These are phyloP conservation scores for Clamator glandarius DNA, from an alignment of 2,797 vertebrate species.

Conservation along the genomic window DNA sequence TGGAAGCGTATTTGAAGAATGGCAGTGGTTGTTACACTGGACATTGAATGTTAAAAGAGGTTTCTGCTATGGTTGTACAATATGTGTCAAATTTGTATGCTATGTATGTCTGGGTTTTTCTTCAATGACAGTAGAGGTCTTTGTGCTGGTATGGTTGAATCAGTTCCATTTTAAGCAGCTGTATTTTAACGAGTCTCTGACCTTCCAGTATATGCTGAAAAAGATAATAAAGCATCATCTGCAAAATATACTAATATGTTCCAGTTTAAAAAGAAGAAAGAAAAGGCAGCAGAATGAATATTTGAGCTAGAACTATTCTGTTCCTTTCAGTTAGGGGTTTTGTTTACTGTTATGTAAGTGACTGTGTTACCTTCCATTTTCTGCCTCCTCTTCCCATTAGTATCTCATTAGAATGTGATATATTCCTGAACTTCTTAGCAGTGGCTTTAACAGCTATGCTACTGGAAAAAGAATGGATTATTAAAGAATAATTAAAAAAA, in stretches of 20 bases:
- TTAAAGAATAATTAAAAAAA: conserved; percentile 3
- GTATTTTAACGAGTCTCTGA: conserved; percentile 51
- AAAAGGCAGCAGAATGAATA: neutral
- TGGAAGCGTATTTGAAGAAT: conserved; percentile 48
- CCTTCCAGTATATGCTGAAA: conserved; percentile 39
- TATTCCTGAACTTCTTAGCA: conserved; percentile 16
- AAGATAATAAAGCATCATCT: conserved; percentile 58
- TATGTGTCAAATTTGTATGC: conserved; percentile 57
- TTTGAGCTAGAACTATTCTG: conserved; percentile 1
- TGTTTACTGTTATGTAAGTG: conserved; percentile 33
- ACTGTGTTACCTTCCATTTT: conserved; percentile 13
- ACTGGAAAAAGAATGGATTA: neutral
- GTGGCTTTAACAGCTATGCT: conserved; percentile 53
- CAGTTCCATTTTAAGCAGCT: conserved; percentile 52
- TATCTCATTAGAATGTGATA: conserved; percentile 13
- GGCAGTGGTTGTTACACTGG: conserved; percentile 53
- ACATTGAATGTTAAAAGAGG: conserved; percentile 65
- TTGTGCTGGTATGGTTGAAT: conserved; percentile 54
- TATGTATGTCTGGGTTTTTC: conserved; percentile 51
- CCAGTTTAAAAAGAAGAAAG: neutral
- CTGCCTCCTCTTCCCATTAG: neutral
- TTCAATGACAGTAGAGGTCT: conserved; percentile 54
- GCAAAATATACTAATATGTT: conserved; percentile 30
- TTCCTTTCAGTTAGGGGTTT: conserved; percentile 43
- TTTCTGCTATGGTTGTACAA: conserved; percentile 61